Base-by-base conservation (phyloP, 2,797 vertebrate genomes). In the Novumbra hubbsi region DNA sequence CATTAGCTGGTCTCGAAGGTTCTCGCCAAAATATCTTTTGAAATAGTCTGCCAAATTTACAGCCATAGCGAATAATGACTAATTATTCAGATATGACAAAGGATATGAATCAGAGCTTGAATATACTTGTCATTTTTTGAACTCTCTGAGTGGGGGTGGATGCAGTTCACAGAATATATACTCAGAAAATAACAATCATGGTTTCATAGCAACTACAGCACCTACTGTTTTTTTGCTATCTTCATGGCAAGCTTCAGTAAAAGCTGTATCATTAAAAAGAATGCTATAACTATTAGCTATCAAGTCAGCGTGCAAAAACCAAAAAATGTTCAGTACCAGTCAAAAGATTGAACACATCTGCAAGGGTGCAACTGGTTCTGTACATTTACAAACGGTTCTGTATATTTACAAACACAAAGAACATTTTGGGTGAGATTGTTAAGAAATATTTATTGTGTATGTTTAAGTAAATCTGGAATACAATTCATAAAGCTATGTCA, bases 371-470 rank as follows among this genome's bases (percentile, higher is more conserved):
- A 38, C 34, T 7, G 34, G 34, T 38, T 38, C 34, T 63, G 60
- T 66, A 34, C 21, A 52, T 50, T 28, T 27, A 30, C 34, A 38
- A 38, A 38, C 34, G 34, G 34, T 38, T 38, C 34, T 63, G 60
- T 66, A 34, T 19, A 52, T 50, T 28, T 27, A 30, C 57, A 5
- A 24, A 41, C 9, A 21, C 65, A 32, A 15, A 66, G 34, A 50
- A 32, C 28, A 73, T 27, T n/a, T 11, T 12, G 19, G 69, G 24
- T 52, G 12, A 71, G 34, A 48, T 76, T 71, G 67, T 74, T 82
- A 84, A 82, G 80, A 83, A 85, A 86, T 80, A 71, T 89, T 90
- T 89, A 88, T 88, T 89, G 74, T 83, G 81, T 80, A 71, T 63
- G 81, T 80, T 70, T 63, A 72, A 66, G 69, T 83, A 72, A 76